These are phyloP conservation scores for Bradypodion ventrale DNA, from an alignment of 2,797 vertebrate genomes.

Conservation along the genomic window DNA sequence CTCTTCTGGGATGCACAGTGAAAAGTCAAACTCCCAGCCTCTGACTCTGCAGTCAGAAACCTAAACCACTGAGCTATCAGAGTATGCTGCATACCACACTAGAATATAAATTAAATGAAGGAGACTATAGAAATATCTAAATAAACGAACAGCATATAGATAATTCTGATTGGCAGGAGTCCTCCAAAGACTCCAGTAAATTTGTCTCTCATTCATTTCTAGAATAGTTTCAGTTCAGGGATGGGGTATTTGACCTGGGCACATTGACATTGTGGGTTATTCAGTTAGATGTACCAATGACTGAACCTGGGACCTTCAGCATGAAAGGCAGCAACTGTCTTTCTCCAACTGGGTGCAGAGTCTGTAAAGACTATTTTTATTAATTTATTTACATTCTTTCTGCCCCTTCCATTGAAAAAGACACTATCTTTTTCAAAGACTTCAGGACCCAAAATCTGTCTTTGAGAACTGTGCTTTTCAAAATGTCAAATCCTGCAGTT, in stretches of 20 bases:
- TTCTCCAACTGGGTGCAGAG: not conserved
- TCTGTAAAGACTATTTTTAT: not conserved
- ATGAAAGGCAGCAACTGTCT: not conserved
- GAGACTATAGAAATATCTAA: not conserved
- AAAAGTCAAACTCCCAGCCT: no score
- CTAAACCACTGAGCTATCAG: no score
- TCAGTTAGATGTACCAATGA: no score
- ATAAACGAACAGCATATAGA: not conserved
- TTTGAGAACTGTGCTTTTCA: not conserved
- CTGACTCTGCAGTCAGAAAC: no score
- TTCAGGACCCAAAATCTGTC: not conserved
- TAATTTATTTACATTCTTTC: not conserved
- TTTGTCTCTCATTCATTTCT: not conserved
- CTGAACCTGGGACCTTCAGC: not conserved
- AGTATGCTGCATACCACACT: not conserved
- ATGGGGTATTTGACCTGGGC: no score
- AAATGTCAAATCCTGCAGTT: not conserved
- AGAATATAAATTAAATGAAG: not conserved
- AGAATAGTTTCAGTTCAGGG: not conserved
- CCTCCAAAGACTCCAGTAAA: not conserved
- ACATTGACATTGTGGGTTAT: no score
- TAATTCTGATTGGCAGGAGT: not conserved
- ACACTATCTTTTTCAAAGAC: not conserved
- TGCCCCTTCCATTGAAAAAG: not conserved
- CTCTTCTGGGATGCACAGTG: no score